Base-by-base conservation (phyloP, 2,888 invertebrate species). In the Aelia acuminata region DNA sequence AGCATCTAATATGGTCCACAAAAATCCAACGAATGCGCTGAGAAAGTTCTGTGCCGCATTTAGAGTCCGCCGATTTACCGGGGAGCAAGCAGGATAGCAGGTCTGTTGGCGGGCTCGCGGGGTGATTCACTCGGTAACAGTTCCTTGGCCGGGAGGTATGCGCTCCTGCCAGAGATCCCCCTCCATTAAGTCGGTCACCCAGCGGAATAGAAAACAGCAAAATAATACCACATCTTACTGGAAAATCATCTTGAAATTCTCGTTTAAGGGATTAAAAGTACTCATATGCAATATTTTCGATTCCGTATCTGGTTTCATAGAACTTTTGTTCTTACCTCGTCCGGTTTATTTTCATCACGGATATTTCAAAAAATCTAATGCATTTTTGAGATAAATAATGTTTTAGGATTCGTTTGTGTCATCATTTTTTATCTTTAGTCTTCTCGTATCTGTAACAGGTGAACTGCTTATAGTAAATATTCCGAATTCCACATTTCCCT, bases 121-220 rank as follows among this genome's bases (percentile, higher is more conserved):
- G 43, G 47, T 80, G 80, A 80, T 20, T 80, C 80, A 80, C 80
- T 70, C 43, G 43, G 22, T 43, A 80, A 31, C 75, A 80, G 80
- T 80, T 47, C 43, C 80, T 47, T 80, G 80, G 10, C 80, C 80
- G 43, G 0, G 1, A 80, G 80, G 80, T 80, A 80, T 80, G 80
- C 80, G 3, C 11, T 11, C 7, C 22, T 75, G 20, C 57, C 57
- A 26, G 5, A 13, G 18, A 39, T 2, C n/a, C n/a, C n/a, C 80
- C 20, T 1, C 80, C 15, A 80, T 80, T 80, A 80, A 80, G 43
- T 80, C 80, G 80, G 43, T n/a, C 80, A 80, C 11, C 13, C 43
- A 80, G 80, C 43, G 80, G 80, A 80, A 80, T 80, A 43, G 8
- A 35, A 43, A 10, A 3, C 18, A 39, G 18, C 18, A 0, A 35